Conservation (phyloP, 2,113 vertebrate genomes). For the Anarrhichthys ocellatus region DNA sequence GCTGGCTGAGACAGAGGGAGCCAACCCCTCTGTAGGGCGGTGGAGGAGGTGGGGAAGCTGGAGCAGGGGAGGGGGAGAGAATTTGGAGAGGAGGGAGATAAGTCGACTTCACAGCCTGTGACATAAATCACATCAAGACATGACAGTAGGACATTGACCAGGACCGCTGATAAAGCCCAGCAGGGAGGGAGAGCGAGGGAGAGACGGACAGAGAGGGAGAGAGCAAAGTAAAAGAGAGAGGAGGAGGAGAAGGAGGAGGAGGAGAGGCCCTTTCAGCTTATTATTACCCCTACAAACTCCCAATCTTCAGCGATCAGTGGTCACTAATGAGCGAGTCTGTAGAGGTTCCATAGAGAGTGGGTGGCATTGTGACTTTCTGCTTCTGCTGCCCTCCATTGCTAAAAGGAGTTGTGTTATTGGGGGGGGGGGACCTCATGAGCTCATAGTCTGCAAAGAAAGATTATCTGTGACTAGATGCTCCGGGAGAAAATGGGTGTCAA, state of each 20-base stretch:
- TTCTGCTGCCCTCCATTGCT: conserved; percentile 78
- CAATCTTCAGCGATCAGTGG: conserved; percentile 57
- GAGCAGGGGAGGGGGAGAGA: conserved; percentile 61
- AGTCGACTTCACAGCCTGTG: conserved; percentile 89
- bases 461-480: conserved; percentile 30
- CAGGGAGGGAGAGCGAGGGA: conserved; percentile 69
- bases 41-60: conserved; percentile 37
- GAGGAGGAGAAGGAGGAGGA: conserved; percentile 20
- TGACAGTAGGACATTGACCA: conserved; percentile 94
- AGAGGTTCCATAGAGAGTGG: conserved; percentile 66
- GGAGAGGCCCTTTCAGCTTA: conserved; percentile 49
- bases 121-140: conserved; percentile 93
- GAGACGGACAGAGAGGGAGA: conserved; percentile 43
- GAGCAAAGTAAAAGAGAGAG: conserved; percentile 38
- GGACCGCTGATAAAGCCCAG: conserved; percentile 88
- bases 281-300: conserved; percentile 61
- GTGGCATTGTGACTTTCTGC: conserved; percentile 81
- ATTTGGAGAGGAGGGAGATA: conserved; percentile 83
- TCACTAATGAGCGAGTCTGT: conserved; percentile 50
- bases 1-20: conserved; percentile 84
- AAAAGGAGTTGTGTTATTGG: conserved; percentile 54
- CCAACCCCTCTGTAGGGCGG: conserved; percentile 68
- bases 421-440: conserved; percentile 4
- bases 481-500: background rate
- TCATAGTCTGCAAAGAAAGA: conserved; percentile 39